phyloP scores from a whole-genome alignment of 2,113 vertebrate genomes.

The Thryonomys swinderianus region DNA sequence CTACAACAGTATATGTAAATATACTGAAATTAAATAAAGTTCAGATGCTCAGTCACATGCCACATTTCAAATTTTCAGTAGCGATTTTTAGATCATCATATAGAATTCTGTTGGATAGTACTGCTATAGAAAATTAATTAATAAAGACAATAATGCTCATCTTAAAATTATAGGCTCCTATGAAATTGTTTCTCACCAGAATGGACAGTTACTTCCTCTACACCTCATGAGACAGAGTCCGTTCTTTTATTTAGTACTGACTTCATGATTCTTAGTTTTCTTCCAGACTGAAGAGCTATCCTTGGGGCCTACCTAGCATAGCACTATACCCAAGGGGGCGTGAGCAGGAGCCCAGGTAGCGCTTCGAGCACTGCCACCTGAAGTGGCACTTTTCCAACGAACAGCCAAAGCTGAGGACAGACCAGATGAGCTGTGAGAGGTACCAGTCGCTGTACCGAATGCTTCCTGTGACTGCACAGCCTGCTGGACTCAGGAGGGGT shows the following conservation, averaged over 20 bases:
- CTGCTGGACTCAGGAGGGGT: background rate
- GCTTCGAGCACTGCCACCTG: background rate
- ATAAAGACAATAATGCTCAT: background rate
- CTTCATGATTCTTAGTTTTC: background rate
- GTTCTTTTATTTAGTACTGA: background rate
- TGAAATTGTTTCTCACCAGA: conserved; percentile 29
- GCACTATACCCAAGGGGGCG: background rate
- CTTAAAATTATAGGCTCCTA: background rate
- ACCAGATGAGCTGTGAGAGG: background rate
- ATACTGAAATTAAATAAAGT: background rate
- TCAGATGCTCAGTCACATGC: background rate
- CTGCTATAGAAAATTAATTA: background rate
- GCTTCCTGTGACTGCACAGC: background rate
- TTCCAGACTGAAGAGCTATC: background rate
- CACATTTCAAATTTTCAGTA: background rate
- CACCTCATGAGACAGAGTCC: background rate
- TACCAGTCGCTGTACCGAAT: background rate
- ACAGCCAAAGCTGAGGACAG: background rate
- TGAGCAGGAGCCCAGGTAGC: background rate
- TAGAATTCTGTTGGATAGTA: background rate
- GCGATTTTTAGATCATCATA: background rate
- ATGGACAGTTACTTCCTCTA: conserved; percentile 15
- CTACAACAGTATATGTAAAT: background rate
- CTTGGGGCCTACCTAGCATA: background rate
- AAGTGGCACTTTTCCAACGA: background rate